Evolutionary conservation across 2,888 invertebrate species (phyloP).

Genomic region (Meteorus colon): DNA sequence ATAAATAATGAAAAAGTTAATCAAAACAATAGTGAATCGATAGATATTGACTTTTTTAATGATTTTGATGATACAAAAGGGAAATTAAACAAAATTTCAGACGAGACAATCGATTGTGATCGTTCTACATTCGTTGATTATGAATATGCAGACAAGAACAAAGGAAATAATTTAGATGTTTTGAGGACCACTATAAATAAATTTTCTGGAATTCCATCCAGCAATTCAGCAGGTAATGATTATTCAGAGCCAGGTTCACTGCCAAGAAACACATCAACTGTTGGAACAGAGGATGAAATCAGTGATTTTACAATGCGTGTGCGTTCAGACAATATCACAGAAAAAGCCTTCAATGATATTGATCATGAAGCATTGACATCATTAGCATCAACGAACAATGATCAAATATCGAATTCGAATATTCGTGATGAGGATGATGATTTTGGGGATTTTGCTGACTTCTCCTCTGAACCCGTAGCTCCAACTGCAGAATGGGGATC

Average conservation of each 20-base stretch:
- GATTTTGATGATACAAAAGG: conserved; percentile 26
- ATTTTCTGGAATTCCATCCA: not conserved
- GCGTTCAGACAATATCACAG: conserved; percentile 45
- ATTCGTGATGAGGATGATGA: conserved; percentile 61
- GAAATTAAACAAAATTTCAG: conserved; percentile 15
- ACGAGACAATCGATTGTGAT: conserved; percentile 48
- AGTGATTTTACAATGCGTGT: conserved; percentile 72
- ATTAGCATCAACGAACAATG: not conserved
- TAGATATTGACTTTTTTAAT: conserved; percentile 17
- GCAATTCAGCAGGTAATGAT: not conserved
- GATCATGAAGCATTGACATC: not conserved
- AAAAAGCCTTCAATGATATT: not conserved
- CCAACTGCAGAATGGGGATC: conserved; percentile 50
- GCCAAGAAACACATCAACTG: conserved; percentile 46
- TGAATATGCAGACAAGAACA: conserved; percentile 6
- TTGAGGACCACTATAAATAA: not conserved
- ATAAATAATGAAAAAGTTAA: conserved; percentile 27
- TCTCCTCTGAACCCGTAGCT: conserved; percentile 56
- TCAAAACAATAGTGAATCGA: conserved; percentile 34
- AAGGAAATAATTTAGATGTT: conserved; percentile 28
- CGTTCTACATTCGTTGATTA: conserved; percentile 45
- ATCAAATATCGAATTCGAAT: not conserved
- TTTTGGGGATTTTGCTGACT: conserved; percentile 74
- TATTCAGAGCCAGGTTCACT: conserved; percentile 45
- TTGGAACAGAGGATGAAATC: conserved; percentile 64